Evolutionary conservation across 2,888 invertebrate species (phyloP).

Genomic region (Cosmorhoe ocellata): DNA sequence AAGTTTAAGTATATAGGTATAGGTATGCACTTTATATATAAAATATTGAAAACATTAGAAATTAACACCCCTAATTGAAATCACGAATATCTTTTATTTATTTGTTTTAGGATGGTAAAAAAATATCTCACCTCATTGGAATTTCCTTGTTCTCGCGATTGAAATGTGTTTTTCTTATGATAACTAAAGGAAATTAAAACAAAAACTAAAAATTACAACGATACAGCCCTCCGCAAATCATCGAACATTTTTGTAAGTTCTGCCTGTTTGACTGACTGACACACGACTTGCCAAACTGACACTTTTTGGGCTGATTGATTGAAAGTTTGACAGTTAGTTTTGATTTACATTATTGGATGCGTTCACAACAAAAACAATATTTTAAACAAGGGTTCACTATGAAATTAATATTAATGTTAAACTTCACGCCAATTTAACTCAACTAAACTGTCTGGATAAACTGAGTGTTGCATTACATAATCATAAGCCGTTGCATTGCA

Average conservation of each 20-base stretch:
- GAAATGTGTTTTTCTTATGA: not conserved
- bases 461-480: slow-evolving; percentile 11
- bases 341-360: not conserved
- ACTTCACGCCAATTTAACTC: not conserved
- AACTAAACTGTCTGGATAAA: not conserved
- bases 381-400: not conserved
- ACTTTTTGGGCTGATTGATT: not conserved
- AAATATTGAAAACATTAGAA: slow-evolving; percentile 11
- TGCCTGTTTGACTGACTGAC: not conserved
- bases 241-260: slow-evolving; percentile 2
- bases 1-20: too few relatives aligned
- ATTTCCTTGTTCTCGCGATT: not conserved
- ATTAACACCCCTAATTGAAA: slow-evolving; percentile 20
- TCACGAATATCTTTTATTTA: not conserved
- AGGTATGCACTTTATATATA: too few relatives aligned
- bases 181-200: not conserved
- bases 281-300: too few relatives aligned
- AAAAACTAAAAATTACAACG: slow-evolving; percentile 7
- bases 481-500: not conserved
- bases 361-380: slow-evolving; percentile 6
- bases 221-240: slow-evolving; percentile 2
- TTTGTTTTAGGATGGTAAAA: not conserved
- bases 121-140: slow-evolving; percentile 19
- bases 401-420: not conserved
- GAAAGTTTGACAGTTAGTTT: not conserved